Base-by-base conservation (phyloP, 2,888 invertebrate species). In the Melinaea menophilus region DNA sequence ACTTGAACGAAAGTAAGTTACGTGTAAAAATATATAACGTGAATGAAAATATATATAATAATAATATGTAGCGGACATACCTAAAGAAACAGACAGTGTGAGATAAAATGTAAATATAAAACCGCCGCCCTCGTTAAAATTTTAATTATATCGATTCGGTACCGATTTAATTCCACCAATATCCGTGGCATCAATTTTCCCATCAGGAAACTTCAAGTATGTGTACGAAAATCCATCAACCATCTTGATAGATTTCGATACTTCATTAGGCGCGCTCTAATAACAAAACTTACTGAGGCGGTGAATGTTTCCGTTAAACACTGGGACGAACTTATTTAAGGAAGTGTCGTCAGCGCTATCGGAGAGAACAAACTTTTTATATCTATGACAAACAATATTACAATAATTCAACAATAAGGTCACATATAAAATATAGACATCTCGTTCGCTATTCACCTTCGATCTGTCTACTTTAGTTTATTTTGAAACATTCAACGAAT, bases 231-330 rank as follows among this genome's bases (percentile, higher is more conserved):
- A 65, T 56, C 62, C 62, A 62, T 63, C 68, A 63, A 67, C 63
- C 55, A 63, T 65, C 64, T 64, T 68, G 67, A 67, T 72, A 70
- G 61, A 66, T 66, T 66, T 66, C 66, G 66, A 63, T 65, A 62
- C 63, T 65, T 68, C 68, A 68, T 63, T 63, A 65, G 64, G 56
- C 55, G 58, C 60, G 60, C 62, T 64, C 62, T 59, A 62, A 62
- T 64, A 62, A 62, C 64, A 55, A 65, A 68, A 67, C 58, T 63
- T 61, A 55, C 63, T 59, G 63, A 62, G 59, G 63, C 67, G 63
- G 61, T 61, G 57, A 65, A 65, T 67, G 63, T 65, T 54, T 61
- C 59, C 67, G 63, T 56, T 63, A 46, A 59, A 61, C 66, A 59
- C 61, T 51, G 58, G 51, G 61, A 33, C 58, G 59, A n/a, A 59